Conservation (phyloP, 2,113 vertebrate species). For the Petroica traversi region DNA sequence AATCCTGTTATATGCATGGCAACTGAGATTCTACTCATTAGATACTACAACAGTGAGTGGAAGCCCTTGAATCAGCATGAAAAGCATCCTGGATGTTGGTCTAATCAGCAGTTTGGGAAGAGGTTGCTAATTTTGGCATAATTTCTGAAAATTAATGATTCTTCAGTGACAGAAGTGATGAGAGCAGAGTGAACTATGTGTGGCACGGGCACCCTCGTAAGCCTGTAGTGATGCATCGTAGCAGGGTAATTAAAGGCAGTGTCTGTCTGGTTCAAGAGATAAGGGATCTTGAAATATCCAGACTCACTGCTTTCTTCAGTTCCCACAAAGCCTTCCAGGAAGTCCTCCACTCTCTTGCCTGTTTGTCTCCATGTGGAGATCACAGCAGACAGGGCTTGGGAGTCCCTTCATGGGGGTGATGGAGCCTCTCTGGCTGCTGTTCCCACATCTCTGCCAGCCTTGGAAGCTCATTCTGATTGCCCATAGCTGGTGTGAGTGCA, state of each 20-base stretch:
- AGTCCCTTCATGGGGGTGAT: fast-evolving
- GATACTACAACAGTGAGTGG: neutral
- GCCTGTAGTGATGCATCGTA: fast-evolving
- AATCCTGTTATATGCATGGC: too few species aligned
- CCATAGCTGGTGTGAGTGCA: fast-evolving
- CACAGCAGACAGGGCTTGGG: neutral
- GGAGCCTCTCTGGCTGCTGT: neutral
- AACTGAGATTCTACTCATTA: neutral
- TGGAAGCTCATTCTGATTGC: neutral
- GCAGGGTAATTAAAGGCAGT: neutral
- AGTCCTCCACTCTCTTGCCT: fast-evolving
- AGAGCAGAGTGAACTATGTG: neutral
- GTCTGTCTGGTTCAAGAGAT: neutral
- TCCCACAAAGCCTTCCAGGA: neutral
- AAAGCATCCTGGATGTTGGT: neutral
- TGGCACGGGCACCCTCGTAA: neutral
- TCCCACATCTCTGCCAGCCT: neutral
- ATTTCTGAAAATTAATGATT: neutral
- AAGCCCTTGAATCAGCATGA: neutral
- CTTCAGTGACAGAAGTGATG: neutral
- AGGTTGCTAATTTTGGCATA: neutral
- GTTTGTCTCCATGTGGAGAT: neutral
- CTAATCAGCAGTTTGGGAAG: neutral
- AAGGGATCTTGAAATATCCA: neutral
- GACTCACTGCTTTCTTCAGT: neutral